Percentiles rank a stretch among this genome's conserved stretches.
phyloP scores from a whole-genome alignment of 1,140 invertebrate species.

The Hyposmocoma kahamanoa region DNA sequence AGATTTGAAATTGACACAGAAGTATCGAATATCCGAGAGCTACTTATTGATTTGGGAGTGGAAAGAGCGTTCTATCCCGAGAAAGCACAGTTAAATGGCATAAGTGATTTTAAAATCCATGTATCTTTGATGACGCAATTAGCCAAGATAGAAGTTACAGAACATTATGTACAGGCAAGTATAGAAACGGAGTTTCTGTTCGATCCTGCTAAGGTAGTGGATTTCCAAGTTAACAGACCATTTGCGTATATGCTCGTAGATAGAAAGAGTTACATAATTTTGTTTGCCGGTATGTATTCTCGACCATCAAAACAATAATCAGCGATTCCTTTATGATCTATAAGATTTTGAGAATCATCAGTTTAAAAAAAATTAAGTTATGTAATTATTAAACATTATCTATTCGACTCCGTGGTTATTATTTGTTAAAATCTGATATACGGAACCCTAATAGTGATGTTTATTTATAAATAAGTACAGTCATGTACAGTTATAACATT shows the following conservation, averaged over 20 bases:
- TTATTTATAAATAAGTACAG: too few relatives aligned
- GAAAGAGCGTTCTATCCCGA: slow-evolving; percentile 75
- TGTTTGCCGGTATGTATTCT: slow-evolving; percentile 65
- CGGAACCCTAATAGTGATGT: too few relatives aligned
- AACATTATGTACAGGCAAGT: slow-evolving; percentile 80
- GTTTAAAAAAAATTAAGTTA: too few relatives aligned
- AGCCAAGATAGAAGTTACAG: slow-evolving; percentile 80
- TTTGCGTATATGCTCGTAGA: slow-evolving; percentile 71
- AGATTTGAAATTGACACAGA: slow-evolving; percentile 78
- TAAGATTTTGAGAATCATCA: too few relatives aligned
- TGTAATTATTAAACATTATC: too few relatives aligned
- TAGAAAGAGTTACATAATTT: slow-evolving; percentile 55
- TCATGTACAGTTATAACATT: too few relatives aligned
- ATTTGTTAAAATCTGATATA: slow-evolving; percentile 24
- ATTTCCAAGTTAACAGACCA: slow-evolving; percentile 58
- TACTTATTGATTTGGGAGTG: slow-evolving; percentile 78
- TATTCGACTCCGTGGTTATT: too few relatives aligned
- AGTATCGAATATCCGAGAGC: slow-evolving; percentile 69
- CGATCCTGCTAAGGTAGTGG: slow-evolving; percentile 30
- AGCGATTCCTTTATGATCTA: too few relatives aligned
- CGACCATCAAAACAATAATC: too few relatives aligned
- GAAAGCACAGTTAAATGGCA: slow-evolving; percentile 77
- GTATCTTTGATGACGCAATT: slow-evolving; percentile 76
- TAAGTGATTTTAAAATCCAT: slow-evolving; percentile 69
- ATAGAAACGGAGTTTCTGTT: slow-evolving; percentile 66